Base-by-base conservation (phyloP, 2,797 vertebrate species). In the Vireo griseus region DNA sequence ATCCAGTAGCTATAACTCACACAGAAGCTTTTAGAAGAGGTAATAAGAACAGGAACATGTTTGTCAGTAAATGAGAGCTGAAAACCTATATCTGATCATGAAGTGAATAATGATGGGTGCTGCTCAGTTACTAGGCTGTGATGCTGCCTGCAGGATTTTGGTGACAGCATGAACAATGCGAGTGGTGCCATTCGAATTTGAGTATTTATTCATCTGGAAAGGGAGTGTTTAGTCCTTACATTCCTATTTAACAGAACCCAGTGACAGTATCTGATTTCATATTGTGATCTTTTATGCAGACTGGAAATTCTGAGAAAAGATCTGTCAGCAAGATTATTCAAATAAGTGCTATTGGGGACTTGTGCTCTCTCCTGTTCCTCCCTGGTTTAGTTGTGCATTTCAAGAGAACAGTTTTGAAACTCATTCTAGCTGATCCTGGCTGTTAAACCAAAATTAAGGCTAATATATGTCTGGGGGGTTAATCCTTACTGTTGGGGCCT, bases 281-380 rank as follows among this genome's bases (percentile, higher is more conserved):
- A 83, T 77, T 72, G 51, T 83, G 76, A 92, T 88, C 65, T 71
- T 58, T 71, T 94, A 40, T 48, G 59, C 73, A 85, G 62, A 74
- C 63, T 72, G 93, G 76, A 82, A 91, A 91, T 86, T 75, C 48
- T 92, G 73, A 92, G 91, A 80, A 83, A 81, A 63, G 88, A 76
- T 90, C 91, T 96, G 96, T 92, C 94, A 94, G 81, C 67, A 78
- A 94, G 92, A 95, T 97, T 96, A 96, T 96, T 96, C 82, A 95
- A 92, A 95, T 93, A 48, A 80, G 47, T 16, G 16, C 65, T 82
- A 28, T 2, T 4, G 42, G 48, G 67, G 47, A 90, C 47, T 90
- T 54, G 28, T 42, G 59, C 40, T 69, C 37, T 77, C 51, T 22
- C 61, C 73, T 85, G 14, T 51, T 92, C 48, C 52, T 84, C 58